These are phyloP conservation scores for Peromyscus polionotus DNA, from an alignment of 2,113 vertebrate genomes.

Conservation along the genomic window DNA sequence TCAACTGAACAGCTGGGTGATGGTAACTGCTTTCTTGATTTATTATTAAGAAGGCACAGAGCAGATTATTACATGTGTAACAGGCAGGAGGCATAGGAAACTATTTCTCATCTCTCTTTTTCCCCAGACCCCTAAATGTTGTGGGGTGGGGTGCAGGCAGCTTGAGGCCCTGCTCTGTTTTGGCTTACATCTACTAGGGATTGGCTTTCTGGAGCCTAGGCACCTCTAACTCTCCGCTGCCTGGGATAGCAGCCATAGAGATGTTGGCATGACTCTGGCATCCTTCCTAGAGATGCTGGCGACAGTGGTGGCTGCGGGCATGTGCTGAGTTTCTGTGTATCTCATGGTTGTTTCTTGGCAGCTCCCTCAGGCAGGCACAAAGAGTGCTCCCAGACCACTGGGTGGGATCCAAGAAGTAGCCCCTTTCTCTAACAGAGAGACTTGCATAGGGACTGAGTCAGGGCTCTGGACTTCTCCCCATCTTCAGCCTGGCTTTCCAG, in stretches of 20 bases:
- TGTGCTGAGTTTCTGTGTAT: background rate
- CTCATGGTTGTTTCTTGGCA: background rate
- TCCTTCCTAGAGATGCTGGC: background rate
- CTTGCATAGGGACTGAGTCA: background rate
- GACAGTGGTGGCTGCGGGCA: background rate
- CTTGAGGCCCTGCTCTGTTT: background rate
- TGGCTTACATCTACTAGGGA: accelerated
- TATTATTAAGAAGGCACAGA: background rate
- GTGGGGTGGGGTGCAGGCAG: background rate
- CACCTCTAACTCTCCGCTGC: background rate
- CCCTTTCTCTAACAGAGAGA: background rate
- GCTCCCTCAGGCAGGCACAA: background rate
- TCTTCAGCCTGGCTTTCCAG: background rate
- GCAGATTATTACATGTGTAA: background rate
- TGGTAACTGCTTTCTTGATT: background rate
- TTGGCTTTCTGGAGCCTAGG: background rate
- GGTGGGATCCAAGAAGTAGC: constrained; percentile 12
- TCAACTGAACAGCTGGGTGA: background rate
- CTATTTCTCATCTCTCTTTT: too few relatives aligned
- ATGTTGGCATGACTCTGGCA: constrained; percentile 65
- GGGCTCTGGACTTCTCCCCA: background rate
- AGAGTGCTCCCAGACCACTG: constrained; percentile 2
- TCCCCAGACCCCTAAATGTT: background rate
- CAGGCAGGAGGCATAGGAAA: background rate
- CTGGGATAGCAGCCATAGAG: background rate